These are phyloP conservation scores for Cataglyphis altisquamis DNA, from an alignment of 2,888 invertebrate genomes.

Conservation along the genomic window DNA sequence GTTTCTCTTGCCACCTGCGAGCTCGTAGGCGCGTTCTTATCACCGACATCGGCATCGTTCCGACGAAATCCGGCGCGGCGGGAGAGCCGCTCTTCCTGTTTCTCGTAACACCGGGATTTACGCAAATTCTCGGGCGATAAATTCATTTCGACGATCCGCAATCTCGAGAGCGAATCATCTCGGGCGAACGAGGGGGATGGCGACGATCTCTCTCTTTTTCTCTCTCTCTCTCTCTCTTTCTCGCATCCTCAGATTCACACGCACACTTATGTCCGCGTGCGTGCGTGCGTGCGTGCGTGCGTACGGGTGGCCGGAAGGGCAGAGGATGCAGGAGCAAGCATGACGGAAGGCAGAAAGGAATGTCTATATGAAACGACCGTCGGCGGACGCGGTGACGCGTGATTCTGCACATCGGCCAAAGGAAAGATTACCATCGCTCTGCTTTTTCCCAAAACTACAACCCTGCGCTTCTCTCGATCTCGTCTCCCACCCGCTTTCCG, in stretches of 20 bases:
- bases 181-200: slow-evolving; percentile 48
- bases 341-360: slow-evolving; percentile 76
- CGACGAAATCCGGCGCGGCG: slow-evolving; percentile 53
- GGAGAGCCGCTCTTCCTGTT: slow-evolving; percentile 60
- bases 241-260: slow-evolving; percentile 14
- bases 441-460: slow-evolving; percentile 77
- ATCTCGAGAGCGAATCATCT: slow-evolving; percentile 62
- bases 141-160: slow-evolving; percentile 73
- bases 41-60: slow-evolving; percentile 55
- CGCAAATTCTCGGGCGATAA: slow-evolving; percentile 71
- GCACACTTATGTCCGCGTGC: neutral
- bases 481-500: slow-evolving; percentile 26
- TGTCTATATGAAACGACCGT: slow-evolving; percentile 84
- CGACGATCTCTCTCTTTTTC: neutral
- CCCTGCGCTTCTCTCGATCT: slow-evolving; percentile 56
- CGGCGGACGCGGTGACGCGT: slow-evolving; percentile 84
- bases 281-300: neutral
- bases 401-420: slow-evolving; percentile 86
- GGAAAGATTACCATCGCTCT: slow-evolving; percentile 83
- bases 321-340: slow-evolving; percentile 54
- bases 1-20: slow-evolving; percentile 12
- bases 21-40: slow-evolving; percentile 41
- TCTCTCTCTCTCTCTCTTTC: slow-evolving; percentile 35
- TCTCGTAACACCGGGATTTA: slow-evolving; percentile 69
- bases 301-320: slow-evolving; percentile 44